Conservation (phyloP, 2,113 vertebrate species). For the Brachyhypopomus occidentalis region DNA sequence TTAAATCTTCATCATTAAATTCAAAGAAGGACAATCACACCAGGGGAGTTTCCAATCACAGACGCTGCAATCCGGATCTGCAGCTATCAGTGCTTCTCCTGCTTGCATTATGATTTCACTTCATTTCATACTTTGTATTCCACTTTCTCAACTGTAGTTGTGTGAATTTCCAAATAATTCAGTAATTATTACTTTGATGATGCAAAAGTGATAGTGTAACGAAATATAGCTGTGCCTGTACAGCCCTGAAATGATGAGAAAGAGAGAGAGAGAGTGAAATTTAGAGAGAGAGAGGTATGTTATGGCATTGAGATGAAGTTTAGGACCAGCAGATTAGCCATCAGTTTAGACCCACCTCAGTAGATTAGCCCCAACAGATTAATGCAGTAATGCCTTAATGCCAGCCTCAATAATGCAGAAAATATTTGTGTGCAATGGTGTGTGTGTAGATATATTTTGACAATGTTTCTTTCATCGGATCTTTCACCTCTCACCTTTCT, state of each 20-base stretch:
- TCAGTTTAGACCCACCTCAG: neutral
- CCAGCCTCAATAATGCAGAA: neutral
- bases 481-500: conserved; percentile 72
- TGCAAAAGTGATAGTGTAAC: too few relatives aligned
- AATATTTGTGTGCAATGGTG: neutral
- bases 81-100: neutral
- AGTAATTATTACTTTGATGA: too few relatives aligned
- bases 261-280: conserved; percentile 1
- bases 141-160: too few relatives aligned
- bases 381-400: too few relatives aligned
- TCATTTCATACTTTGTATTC: too few relatives aligned
- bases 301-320: too few relatives aligned
- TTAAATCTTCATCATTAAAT: neutral
- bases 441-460: neutral
- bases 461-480: conserved; percentile 6
- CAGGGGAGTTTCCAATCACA: neutral
- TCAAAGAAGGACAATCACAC: conserved; percentile 14
- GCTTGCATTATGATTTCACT: neutral
- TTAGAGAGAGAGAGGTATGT: neutral
- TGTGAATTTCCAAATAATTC: too few relatives aligned
- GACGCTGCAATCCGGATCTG: neutral
- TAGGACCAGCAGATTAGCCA: neutral
- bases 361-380: too few relatives aligned
- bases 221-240: neutral
- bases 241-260: too few relatives aligned